Evolutionary conservation across 2,888 invertebrate genomes (phyloP).

Genomic region (Amblyteles armatorius): DNA sequence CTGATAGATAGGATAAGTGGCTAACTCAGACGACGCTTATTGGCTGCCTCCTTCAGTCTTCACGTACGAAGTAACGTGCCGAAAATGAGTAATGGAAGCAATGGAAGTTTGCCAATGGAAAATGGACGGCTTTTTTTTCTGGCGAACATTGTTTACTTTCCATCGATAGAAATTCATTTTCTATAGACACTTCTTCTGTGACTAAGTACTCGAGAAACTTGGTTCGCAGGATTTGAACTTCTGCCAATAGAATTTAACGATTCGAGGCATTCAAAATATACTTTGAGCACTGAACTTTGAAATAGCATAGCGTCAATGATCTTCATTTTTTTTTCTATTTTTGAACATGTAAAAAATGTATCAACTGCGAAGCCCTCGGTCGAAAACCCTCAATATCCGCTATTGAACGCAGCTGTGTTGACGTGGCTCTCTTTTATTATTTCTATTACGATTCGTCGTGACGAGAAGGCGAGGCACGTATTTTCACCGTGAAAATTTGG

Average conservation of each 20-base stretch:
- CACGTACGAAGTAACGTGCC: background rate
- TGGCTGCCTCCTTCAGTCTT: background rate
- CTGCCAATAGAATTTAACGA: background rate
- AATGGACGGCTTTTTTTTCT: background rate
- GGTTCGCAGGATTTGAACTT: background rate
- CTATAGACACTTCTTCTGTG: background rate
- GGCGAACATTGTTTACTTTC: background rate
- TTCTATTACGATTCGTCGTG: background rate
- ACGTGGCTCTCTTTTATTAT: background rate
- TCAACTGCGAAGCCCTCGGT: background rate
- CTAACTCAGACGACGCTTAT: background rate
- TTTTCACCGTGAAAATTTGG: constrained; percentile 36
- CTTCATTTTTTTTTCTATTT: background rate
- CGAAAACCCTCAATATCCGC: background rate
- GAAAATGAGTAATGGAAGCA: background rate
- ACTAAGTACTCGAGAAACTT: background rate
- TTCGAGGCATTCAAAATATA: background rate
- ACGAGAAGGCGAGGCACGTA: constrained; percentile 1
- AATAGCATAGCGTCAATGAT: background rate
- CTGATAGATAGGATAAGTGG: background rate
- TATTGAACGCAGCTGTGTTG: background rate
- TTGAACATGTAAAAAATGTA: background rate
- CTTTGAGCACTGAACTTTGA: background rate
- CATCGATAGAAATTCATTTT: background rate
- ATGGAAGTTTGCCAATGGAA: background rate